Conservation (phyloP, 2,797 vertebrate genomes). For the Hirundo rustica region DNA sequence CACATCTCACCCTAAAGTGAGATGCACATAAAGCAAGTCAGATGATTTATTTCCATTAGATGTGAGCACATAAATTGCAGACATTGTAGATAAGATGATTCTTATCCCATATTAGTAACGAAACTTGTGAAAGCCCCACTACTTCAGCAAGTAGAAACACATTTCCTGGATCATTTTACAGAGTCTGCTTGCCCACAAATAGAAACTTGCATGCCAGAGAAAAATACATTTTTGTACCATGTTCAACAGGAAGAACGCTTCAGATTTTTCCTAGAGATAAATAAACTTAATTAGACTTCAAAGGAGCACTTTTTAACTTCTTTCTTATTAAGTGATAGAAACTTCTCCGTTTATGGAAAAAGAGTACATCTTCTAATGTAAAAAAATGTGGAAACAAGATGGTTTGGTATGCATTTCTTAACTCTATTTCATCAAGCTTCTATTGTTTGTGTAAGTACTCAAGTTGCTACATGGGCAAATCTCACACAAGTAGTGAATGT, state of each 20-base stretch:
- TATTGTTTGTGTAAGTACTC: conserved; percentile 53
- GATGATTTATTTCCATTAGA: background rate
- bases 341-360: conserved; percentile 43
- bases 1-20: background rate
- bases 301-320: background rate
- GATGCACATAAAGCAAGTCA: background rate
- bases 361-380: background rate
- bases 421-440: conserved; percentile 58
- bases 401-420: conserved; percentile 49
- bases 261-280: conserved; percentile 8
- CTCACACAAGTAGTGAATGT: conserved; percentile 49
- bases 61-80: background rate
- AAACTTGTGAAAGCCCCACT: background rate
- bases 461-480: conserved; percentile 56
- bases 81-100: background rate
- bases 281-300: background rate
- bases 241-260: background rate
- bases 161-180: background rate
- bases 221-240: background rate
- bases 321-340: background rate
- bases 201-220: background rate
- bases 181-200: background rate
- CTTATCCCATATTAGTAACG: background rate
- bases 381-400: conserved; percentile 29
- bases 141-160: background rate